Evolutionary conservation across 2,113 vertebrate species (phyloP).

Genomic region (Nymphicus hollandicus): DNA sequence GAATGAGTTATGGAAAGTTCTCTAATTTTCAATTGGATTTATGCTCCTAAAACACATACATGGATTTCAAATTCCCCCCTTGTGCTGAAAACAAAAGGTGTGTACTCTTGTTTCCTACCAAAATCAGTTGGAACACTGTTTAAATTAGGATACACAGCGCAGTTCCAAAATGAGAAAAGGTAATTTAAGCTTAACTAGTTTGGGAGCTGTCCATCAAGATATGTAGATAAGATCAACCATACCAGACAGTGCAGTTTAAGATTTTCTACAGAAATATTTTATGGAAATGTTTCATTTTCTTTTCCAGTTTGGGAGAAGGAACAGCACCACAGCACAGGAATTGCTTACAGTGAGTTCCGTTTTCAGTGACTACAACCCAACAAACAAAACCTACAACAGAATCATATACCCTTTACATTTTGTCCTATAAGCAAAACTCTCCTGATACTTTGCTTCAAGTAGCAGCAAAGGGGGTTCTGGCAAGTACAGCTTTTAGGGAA

Average conservation of each 20-base stretch:
- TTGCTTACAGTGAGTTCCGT: neutral
- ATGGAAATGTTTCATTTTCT: neutral
- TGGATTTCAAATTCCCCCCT: neutral
- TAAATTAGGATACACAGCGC: conserved; percentile 12
- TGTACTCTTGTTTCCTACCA: neutral
- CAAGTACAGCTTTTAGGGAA: neutral
- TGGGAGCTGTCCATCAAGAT: conserved; percentile 23
- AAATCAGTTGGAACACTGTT: neutral
- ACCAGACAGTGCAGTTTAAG: neutral
- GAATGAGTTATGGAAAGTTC: neutral
- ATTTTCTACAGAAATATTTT: neutral
- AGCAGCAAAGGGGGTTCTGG: neutral
- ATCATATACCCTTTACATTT: neutral
- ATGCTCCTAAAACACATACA: neutral
- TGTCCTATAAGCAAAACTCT: neutral
- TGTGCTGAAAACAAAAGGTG: neutral
- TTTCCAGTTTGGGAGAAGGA: neutral
- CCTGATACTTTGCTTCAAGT: neutral
- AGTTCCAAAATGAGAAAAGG: conserved; percentile 17
- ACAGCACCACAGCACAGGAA: neutral
- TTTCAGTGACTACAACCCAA: neutral
- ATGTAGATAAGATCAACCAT: neutral
- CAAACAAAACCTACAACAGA: neutral
- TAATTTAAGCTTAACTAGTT: conserved; percentile 30
- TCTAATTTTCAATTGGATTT: neutral